phyloP scores from a whole-genome alignment of 2,888 invertebrate genomes.

The Hirudinaria manillensis region DNA sequence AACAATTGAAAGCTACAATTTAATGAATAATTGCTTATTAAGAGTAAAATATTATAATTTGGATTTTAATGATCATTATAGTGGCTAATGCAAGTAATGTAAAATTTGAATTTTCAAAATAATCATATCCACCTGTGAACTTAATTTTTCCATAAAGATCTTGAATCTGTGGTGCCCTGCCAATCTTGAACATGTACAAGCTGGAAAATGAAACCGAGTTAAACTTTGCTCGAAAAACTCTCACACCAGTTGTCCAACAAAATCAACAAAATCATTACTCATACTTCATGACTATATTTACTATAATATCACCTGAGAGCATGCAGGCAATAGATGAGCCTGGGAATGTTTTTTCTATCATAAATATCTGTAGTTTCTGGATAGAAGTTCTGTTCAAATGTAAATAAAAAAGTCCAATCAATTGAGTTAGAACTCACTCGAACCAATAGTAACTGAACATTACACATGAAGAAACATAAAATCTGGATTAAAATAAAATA shows the following conservation, averaged over 20 bases:
- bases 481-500: not conserved
- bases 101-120: no score
- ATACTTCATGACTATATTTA: not conserved
- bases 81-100: no score
- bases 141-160: constrained; percentile 70
- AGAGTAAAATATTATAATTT: not conserved
- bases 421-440: not conserved
- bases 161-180: constrained; percentile 70
- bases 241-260: no score
- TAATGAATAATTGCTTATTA: not conserved
- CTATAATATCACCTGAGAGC: constrained; percentile 39
- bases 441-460: not conserved
- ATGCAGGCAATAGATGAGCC: constrained; percentile 65
- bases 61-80: no score
- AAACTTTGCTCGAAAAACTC: no score
- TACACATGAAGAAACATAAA: not conserved
- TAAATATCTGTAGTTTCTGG: constrained; percentile 77
- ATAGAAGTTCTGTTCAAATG: constrained; percentile 64
- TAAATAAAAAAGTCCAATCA: constrained; percentile 24
- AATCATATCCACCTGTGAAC: constrained; percentile 56
- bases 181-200: constrained; percentile 56
- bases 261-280: not conserved
- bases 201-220: constrained; percentile 42
- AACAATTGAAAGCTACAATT: not conserved
- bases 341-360: constrained; percentile 74